Evolutionary conservation across 1,140 invertebrate genomes (phyloP).

Genomic region (Scylla paramamosain): DNA sequence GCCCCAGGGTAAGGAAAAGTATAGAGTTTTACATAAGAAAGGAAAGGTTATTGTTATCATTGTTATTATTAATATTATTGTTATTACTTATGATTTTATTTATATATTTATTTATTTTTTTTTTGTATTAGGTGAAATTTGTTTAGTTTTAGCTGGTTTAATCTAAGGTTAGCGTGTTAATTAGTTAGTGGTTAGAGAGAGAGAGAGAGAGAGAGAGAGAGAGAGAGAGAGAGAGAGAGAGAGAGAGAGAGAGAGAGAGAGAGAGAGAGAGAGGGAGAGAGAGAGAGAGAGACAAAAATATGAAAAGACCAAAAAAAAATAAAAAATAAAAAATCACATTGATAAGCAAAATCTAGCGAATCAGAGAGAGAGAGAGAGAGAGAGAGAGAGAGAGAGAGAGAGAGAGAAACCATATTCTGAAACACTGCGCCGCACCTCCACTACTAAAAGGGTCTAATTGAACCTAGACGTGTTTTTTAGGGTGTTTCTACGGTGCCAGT

Average conservation of each 20-base stretch:
- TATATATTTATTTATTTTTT: background rate
- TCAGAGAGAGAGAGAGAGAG: background rate
- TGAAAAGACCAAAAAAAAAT: background rate
- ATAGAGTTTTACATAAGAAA: too few species aligned
- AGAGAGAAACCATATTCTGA: too few species aligned
- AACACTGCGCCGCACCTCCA: too few species aligned
- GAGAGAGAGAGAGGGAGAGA: constrained; percentile 40
- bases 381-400: background rate
- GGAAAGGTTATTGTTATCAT: too few species aligned
- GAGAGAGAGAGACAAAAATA: constrained; percentile 21
- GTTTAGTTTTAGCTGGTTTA: too few species aligned
- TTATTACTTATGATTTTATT: background rate
- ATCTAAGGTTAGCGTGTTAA: too few species aligned
- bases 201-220: constrained; percentile 19
- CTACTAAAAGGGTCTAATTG: background rate
- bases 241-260: constrained; percentile 19
- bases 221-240: constrained; percentile 44
- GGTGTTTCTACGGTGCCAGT: too few species aligned
- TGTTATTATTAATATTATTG: background rate
- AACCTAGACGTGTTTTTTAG: too few species aligned
- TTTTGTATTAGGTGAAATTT: too few species aligned
- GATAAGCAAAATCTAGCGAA: background rate
- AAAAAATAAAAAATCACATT: too few species aligned
- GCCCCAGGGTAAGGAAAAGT: too few species aligned
- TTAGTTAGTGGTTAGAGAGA: constrained; percentile 31